phyloP scores from a whole-genome alignment of 2,797 vertebrate species.

The Gymnothorax javanicus region DNA sequence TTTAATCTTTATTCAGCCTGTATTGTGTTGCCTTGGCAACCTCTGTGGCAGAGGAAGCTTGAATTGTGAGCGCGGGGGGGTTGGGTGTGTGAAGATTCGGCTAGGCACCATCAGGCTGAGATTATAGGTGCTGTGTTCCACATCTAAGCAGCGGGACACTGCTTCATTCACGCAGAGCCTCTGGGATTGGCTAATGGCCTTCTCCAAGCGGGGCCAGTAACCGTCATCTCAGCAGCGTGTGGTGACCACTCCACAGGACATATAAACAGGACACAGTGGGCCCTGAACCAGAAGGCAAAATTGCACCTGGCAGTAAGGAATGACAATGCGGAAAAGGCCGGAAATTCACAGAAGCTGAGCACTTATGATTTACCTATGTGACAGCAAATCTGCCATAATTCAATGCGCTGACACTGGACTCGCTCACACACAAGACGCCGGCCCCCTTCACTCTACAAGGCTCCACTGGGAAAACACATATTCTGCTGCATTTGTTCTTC shows the following conservation, averaged over 20 bases:
- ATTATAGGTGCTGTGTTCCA: conserved; percentile 49
- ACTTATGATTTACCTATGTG: too few species aligned
- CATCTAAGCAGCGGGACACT: conserved; percentile 54
- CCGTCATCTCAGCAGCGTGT: not conserved
- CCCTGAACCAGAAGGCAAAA: too few species aligned
- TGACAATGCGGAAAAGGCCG: too few species aligned
- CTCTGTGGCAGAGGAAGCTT: conserved; percentile 44
- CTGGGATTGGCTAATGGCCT: conserved; percentile 32
- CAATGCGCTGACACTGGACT: too few species aligned
- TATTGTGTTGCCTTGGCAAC: conserved; percentile 61
- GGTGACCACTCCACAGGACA: not conserved
- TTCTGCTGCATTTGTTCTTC: too few species aligned
- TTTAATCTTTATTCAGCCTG: conserved; percentile 46
- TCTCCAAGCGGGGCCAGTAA: conserved; percentile 49
- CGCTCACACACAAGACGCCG: too few species aligned
- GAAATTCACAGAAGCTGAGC: too few species aligned
- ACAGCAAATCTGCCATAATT: too few species aligned
- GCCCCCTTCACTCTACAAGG: too few species aligned
- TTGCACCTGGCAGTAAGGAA: too few species aligned
- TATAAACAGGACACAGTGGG: not conserved
- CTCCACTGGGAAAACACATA: too few species aligned
- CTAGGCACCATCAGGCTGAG: conserved; percentile 23
- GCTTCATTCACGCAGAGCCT: conserved; percentile 44
- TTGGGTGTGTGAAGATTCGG: conserved; percentile 40
- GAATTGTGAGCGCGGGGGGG: conserved; percentile 22